These are phyloP conservation scores for Sycophaga agraensis DNA, from an alignment of 1,140 invertebrate genomes.

Conservation along the genomic window DNA sequence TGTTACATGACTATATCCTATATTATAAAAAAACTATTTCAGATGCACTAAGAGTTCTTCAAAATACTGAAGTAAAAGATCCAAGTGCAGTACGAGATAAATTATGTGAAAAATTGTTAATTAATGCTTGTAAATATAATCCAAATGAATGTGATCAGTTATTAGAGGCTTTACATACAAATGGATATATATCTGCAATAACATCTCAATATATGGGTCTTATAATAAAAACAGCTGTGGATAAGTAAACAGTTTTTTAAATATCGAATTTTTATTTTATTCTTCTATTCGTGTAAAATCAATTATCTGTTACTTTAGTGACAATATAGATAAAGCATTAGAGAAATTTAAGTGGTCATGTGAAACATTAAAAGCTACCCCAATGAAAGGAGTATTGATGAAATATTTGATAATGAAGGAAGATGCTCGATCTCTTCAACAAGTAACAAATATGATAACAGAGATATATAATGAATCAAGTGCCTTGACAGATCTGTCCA, in stretches of 20 bases:
- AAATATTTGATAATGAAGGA: constrained; percentile 72
- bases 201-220: neutral
- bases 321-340: constrained; percentile 67
- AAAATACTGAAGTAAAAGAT: no score
- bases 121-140: no score
- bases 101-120: no score
- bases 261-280: no score
- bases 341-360: constrained; percentile 70
- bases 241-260: neutral
- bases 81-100: no score
- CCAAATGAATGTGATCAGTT: no score
- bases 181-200: neutral
- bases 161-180: neutral
- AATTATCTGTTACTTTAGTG: constrained; percentile 44
- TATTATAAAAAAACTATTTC: no score
- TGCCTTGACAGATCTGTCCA: constrained; percentile 77
- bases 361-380: constrained; percentile 65
- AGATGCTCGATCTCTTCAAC: constrained; percentile 75
- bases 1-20: no score
- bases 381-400: constrained; percentile 72
- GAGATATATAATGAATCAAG: constrained; percentile 78
- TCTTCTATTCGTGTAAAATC: no score
- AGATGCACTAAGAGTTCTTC: no score
- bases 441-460: constrained; percentile 75
- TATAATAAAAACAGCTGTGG: neutral